These are phyloP conservation scores for Hyles vespertilio DNA, from an alignment of 1,140 invertebrate species.

Conservation along the genomic window DNA sequence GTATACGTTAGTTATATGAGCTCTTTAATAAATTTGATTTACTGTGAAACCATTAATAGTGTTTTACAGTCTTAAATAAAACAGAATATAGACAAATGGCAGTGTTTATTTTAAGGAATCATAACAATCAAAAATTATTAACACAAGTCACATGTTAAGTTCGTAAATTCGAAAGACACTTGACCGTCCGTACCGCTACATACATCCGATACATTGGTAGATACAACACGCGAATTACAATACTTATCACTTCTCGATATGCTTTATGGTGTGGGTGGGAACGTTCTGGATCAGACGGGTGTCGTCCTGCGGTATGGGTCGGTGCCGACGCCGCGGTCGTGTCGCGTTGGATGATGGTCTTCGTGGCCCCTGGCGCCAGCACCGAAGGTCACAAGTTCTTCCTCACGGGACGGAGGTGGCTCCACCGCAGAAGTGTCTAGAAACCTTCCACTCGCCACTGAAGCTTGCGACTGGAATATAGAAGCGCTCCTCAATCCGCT, in stretches of 20 bases:
- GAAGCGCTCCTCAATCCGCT: constrained; percentile 67
- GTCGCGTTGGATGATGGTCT: constrained; percentile 39
- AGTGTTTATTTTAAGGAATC: constrained; percentile 70
- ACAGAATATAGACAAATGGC: constrained; percentile 52
- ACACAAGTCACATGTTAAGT: constrained; percentile 49
- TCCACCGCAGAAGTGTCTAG: constrained; percentile 59
- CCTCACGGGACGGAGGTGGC: constrained; percentile 60
- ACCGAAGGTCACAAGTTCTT: constrained; percentile 65
- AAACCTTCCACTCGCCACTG: constrained; percentile 62
- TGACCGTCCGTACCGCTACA: constrained; percentile 36
- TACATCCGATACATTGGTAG: constrained; percentile 37
- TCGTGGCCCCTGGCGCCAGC: constrained; percentile 37
- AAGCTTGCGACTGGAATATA: constrained; percentile 67
- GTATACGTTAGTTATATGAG: too few species aligned
- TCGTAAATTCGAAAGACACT: constrained; percentile 68
- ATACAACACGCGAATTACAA: constrained; percentile 37
- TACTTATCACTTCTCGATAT: constrained; percentile 69
- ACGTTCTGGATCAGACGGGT: constrained; percentile 57
- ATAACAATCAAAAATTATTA: constrained; percentile 63
- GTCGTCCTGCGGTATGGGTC: constrained; percentile 64
- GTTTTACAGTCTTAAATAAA: constrained; percentile 3
- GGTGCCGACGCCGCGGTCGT: constrained; percentile 62
- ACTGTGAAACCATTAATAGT: constrained; percentile 2
- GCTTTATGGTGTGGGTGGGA: constrained; percentile 48
- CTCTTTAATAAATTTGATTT: neutral